Percentiles rank a stretch among this genome's conserved stretches.
These are phyloP conservation scores for Atherinosoma microstoma DNA, from an alignment of 2,797 vertebrate species.

Conservation along the genomic window DNA sequence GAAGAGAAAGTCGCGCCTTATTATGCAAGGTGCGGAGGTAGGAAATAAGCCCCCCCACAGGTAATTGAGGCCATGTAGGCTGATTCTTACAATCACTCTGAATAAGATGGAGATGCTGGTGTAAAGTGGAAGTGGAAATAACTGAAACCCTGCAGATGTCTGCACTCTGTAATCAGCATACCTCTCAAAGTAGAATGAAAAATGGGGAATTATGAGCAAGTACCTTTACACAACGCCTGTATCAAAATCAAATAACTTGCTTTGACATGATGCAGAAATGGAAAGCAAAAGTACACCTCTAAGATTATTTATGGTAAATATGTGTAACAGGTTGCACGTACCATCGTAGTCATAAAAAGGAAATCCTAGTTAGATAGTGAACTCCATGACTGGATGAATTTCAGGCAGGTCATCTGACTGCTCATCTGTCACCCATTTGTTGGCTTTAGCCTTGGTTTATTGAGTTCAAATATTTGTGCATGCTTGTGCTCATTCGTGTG, in stretches of 20 bases:
- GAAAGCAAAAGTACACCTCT: background rate
- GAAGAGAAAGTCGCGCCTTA: slow-evolving; percentile 66
- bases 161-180: slow-evolving; percentile 34
- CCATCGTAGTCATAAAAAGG: background rate
- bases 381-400: slow-evolving; percentile 28
- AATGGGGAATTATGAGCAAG: slow-evolving; percentile 18
- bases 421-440: slow-evolving; percentile 52
- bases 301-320: slow-evolving; percentile 6
- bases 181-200: slow-evolving; percentile 30
- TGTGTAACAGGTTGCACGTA: slow-evolving; percentile 5
- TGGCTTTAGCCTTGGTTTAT: slow-evolving; percentile 35
- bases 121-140: slow-evolving; percentile 53
- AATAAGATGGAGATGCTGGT: slow-evolving; percentile 36
- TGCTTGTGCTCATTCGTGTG: slow-evolving; percentile 4
- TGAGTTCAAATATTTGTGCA: slow-evolving; percentile 23
- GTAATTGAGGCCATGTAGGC: slow-evolving; percentile 67
- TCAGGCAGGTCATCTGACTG: slow-evolving; percentile 41
- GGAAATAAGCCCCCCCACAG: slow-evolving; percentile 50
- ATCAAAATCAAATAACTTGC: slow-evolving; percentile 20
- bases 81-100: slow-evolving; percentile 40
- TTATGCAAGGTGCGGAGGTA: slow-evolving; percentile 64
- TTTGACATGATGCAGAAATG: slow-evolving; percentile 6
- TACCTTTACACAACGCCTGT: background rate
- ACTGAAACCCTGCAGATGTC: slow-evolving; percentile 21
- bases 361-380: slow-evolving; percentile 27